Base-by-base conservation (phyloP, 64 coral and sea anemone genomes). In the Dendrophyllia cribrosa region DNA sequence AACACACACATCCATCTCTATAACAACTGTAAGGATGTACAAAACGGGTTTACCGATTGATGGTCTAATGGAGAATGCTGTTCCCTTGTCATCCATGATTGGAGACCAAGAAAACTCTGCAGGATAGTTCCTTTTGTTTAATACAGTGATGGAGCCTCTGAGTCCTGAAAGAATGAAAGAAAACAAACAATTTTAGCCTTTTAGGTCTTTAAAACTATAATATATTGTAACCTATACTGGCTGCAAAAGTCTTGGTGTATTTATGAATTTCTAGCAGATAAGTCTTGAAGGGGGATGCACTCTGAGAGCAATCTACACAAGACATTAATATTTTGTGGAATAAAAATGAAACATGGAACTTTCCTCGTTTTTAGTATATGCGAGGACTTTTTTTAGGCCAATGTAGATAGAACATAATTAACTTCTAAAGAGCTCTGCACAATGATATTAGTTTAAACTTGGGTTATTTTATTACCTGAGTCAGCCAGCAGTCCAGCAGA, bases 51-150 rank as follows among this genome's bases (percentile, higher is more conserved):
- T 83, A 96, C 95, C 95, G 87, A 86, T 92, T 16, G 71, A 85
- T 61, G 95, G 95, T 69, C 92, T 90, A 3, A 96, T 96, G 11
- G 92, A 91, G 87, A 96, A 96, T 52, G 95, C 87, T n/a, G 91
- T 87, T 13, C 86, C 91, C 26, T 47, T 83, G 15, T 85, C 79
- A 60, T 85, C 79, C 7, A 72, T 8, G 17, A 96, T 69, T 82
- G 94, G 88, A 12, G 79, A 69, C 95, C 95, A 97, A 43, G 81
- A 81, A 59, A 97, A 94, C 73, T 97, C 95, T 58, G 95, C 95
- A 12, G 95, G 88, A 26, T 93, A 97, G 75, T 97, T 97, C 34
- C 91, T 89, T 60, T 97, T 91, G 59, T 97, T 97, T 24, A 86
- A 67, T 64, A 97, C 51, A 45, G 95, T 87, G 66, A 97, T 87